Conservation (phyloP, 2,888 invertebrate species). For the Anarsia innoxiella region DNA sequence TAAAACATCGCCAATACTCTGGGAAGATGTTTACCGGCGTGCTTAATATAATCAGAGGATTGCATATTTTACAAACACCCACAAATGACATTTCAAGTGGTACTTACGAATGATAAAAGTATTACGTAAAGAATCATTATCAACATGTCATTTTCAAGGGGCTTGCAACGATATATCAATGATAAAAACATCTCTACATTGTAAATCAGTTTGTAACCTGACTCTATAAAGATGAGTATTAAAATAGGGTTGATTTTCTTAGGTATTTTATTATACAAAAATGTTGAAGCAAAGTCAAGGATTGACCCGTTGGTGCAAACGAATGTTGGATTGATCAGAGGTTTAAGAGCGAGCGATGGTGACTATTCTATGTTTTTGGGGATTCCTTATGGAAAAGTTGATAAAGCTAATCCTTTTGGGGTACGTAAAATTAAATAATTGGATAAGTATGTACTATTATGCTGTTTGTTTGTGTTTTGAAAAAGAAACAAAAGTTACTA, state of each 20-base stretch:
- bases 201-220: no score
- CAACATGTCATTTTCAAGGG: no score
- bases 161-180: no score
- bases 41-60: no score
- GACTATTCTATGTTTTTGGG: constrained; percentile 37
- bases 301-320: constrained; percentile 28
- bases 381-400: constrained; percentile 35
- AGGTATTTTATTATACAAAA: constrained; percentile 1
- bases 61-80: no score
- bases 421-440: constrained; percentile 23
- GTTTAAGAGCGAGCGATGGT: constrained; percentile 27
- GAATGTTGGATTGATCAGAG: constrained; percentile 28
- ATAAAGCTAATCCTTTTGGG: constrained; percentile 34
- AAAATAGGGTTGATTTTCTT: constrained; percentile 1
- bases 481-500: background rate
- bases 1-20: no score
- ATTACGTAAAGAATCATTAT: no score
- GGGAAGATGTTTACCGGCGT: no score
- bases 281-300: constrained; percentile 4
- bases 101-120: no score
- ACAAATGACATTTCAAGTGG: no score
- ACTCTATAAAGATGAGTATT: no score
- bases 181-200: no score
- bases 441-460: background rate
- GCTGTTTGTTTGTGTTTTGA: background rate